Evolutionary conservation across 2,797 vertebrate species (phyloP).

Genomic region (Gambusia yucatana): DNA sequence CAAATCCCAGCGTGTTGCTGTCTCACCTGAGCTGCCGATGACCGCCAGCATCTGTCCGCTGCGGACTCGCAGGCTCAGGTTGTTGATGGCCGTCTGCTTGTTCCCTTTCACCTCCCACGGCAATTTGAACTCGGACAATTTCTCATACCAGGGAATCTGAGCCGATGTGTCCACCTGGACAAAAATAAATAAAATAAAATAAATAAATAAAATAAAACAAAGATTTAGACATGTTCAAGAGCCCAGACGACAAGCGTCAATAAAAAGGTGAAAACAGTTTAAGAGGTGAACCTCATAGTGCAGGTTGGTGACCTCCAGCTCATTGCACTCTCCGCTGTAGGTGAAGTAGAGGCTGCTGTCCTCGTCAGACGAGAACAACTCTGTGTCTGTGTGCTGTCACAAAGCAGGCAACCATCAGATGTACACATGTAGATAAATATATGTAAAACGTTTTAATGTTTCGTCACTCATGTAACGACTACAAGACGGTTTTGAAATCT

Average conservation of each 20-base stretch:
- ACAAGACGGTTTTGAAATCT: neutral
- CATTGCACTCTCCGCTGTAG: conserved; percentile 88
- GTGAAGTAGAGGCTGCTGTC: conserved; percentile 97
- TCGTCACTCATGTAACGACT: neutral
- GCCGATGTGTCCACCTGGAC: conserved; percentile 87
- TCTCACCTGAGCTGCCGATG: conserved; percentile 94
- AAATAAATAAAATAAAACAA: neutral
- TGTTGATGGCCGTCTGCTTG: conserved; percentile 83
- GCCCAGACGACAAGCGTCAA: neutral
- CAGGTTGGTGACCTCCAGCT: conserved; percentile 90
- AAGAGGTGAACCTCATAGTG: conserved; percentile 87
- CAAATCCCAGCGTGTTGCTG: neutral
- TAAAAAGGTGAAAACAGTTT: neutral
- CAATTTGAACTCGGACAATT: conserved; percentile 88
- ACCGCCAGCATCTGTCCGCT: conserved; percentile 97
- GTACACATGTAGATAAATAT: neutral
- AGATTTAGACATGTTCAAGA: neutral
- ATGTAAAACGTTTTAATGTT: neutral
- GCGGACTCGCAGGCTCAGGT: conserved; percentile 88
- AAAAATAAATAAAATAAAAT: neutral
- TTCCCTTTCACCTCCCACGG: conserved; percentile 85
- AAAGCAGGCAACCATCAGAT: neutral
- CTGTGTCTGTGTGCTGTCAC: conserved; percentile 72
- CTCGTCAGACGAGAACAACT: conserved; percentile 88
- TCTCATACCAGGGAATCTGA: conserved; percentile 95